Base-by-base conservation (phyloP, 1,140 invertebrate genomes). In the Anastrepha obliqua region DNA sequence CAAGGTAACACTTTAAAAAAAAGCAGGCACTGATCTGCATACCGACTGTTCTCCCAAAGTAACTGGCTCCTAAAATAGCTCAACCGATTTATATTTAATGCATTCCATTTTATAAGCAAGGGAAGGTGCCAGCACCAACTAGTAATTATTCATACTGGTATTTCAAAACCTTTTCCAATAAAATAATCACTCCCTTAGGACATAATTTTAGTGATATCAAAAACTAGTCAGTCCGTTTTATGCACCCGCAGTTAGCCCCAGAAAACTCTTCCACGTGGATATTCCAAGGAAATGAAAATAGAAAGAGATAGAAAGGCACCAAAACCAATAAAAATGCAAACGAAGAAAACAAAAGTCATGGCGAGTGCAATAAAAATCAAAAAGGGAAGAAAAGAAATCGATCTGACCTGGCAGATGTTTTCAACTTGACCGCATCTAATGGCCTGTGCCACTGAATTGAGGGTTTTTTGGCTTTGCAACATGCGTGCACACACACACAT, bases 381-480 rank as follows among this genome's bases (percentile, higher is more conserved):
- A 42, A 62, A 62, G 58, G 11, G 8, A 87, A 90, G 88, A 55
- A 81, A 62, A 55, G 74, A 81, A 81, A 81, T 47, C 74, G 74
- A 81, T 51, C 47, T 58, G 74, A 58, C 74, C 74, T 89, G 89
- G 91, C 91, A 92, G 91, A 92, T 92, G 91, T 92, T 92, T 92
- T 89, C 89, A 89, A 89, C 91, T 92, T 92, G 91, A 92, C 91
- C 91, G 91, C 91, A 92, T 92, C 91, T 92, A 92, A 92, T 92
- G 91, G 91, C 92, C 90, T 91, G 91, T 92, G 91, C 91, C 91
- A 92, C 91, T 92, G 91, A 89, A 87, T 64, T 64, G 47, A 42
- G 86, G 86, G 81, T 58, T 85, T 85, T 60, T 85, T 13, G 13
- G 11, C 9, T 86, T 86, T 29, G 29, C 29, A 42, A 55, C 85